Conservation (phyloP, 2,113 vertebrate genomes). For the Seriola rivoliana region DNA sequence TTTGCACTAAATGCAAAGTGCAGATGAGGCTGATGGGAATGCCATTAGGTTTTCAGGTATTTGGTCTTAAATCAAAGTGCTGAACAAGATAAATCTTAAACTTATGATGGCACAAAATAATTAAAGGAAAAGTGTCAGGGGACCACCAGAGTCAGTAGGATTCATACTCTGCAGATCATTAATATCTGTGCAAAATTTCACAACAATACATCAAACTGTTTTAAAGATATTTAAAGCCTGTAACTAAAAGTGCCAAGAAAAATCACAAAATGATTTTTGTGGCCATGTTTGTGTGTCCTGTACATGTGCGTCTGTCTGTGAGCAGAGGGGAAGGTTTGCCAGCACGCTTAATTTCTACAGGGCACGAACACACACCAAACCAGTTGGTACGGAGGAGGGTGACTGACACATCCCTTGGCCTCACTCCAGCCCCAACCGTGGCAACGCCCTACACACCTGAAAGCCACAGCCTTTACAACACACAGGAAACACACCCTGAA, state of each 20-base stretch:
- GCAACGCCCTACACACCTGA: constrained; percentile 66
- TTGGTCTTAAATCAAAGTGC: neutral
- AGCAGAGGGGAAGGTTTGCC: neutral
- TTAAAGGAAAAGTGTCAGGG: too few relatives aligned
- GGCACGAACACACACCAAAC: constrained; percentile 31
- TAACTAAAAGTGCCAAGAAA: neutral
- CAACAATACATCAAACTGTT: neutral
- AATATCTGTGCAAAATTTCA: neutral
- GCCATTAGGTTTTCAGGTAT: neutral
- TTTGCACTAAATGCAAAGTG: neutral
- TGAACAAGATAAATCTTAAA: neutral
- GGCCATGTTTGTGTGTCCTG: neutral
- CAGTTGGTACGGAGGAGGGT: constrained; percentile 48
- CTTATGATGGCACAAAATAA: neutral
- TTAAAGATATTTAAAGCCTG: neutral
- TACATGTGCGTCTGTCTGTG: neutral
- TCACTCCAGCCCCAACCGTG: constrained; percentile 35
- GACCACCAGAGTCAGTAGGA: too few relatives aligned
- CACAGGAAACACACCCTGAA: constrained; percentile 42
- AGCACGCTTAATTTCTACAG: neutral
- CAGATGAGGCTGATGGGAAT: neutral
- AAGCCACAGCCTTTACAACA: constrained; percentile 7
- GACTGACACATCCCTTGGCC: constrained; percentile 37
- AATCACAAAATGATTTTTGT: neutral
- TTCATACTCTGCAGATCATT: neutral